These are phyloP conservation scores for Blastobasis lacticolella DNA, from an alignment of 2,888 invertebrate genomes.

Conservation along the genomic window DNA sequence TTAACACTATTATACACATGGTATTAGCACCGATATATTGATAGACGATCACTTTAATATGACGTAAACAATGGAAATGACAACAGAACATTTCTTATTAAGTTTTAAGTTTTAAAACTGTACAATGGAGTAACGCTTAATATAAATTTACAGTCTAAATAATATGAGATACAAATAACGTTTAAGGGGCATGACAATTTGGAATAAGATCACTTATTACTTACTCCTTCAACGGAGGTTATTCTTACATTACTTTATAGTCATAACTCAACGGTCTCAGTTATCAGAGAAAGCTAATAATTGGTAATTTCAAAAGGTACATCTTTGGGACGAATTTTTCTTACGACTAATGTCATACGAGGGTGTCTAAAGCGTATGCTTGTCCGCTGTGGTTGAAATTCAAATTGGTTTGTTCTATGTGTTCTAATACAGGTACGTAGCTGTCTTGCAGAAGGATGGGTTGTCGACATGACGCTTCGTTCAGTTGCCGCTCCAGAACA, in stretches of 20 bases:
- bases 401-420: slow-evolving; percentile 31
- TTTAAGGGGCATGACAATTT: slow-evolving; percentile 23
- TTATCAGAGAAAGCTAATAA: slow-evolving; percentile 15
- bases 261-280: too few relatives aligned
- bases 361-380: slow-evolving; percentile 57
- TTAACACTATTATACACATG: slow-evolving; percentile 12
- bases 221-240: not conserved
- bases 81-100: too few relatives aligned
- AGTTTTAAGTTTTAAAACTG: too few relatives aligned
- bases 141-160: not conserved
- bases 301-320: slow-evolving; percentile 37
- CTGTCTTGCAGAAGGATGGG: slow-evolving; percentile 62
- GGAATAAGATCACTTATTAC: slow-evolving; percentile 21
- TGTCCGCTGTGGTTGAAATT: slow-evolving; percentile 28
- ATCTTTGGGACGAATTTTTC: slow-evolving; percentile 36
- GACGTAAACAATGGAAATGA: too few relatives aligned
- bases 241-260: too few relatives aligned
- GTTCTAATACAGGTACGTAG: slow-evolving; percentile 61
- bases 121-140: too few relatives aligned
- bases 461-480: slow-evolving; percentile 61
- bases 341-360: slow-evolving; percentile 47
- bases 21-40: slow-evolving; percentile 23
- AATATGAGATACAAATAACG: slow-evolving; percentile 11
- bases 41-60: not conserved
- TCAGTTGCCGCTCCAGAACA: slow-evolving; percentile 59